Evolutionary conservation across 2,888 invertebrate species (phyloP), one percentile per base, ranked within the genome.

Genomic region (Andrena dorsata): DNA sequence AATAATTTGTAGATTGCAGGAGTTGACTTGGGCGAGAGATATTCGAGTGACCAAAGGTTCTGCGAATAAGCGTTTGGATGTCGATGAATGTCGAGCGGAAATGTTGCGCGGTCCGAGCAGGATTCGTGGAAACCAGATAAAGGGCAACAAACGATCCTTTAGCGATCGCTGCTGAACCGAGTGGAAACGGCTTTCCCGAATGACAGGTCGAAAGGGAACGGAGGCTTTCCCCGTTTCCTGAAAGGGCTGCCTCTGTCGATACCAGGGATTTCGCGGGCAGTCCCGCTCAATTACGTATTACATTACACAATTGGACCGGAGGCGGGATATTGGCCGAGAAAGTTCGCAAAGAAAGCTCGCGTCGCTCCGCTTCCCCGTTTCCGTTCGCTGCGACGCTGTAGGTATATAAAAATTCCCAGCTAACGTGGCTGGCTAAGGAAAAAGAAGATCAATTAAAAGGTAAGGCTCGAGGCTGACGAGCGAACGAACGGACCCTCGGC

Each of bases 321-420:
- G 56, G 49, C 16, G 41, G 58, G 32, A 73, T 64, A 60, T 65
- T 23, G 66, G 47, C 58, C 73, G 81, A 70, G 81, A 81, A 81
- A 81, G 81, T 78, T 26, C 20, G 32, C 16, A 65, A 81, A 78
- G 73, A 74, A 78, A 78, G 64, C 30, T 10, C 49, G n/a, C n/a
- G 49, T 16, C 61, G 41, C 26, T 35, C 10, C 35, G 73, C 51
- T 81, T 78, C 77, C 81, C 74, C 77, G 51, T 81, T 71, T 30
- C 60, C 49, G 78, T 68, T 53, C 16, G 56, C 69, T 60, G 35
- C 58, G 32, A 7, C 23, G 66, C 10, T 7, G 32, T 20, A 5
- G 10, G 32, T 20, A 5, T 16, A 41, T 41, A 60, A 60, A 61
- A 75, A 51, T 35, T 47, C 23, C 28, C 51, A 20, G 8, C 49